Evolutionary conservation across 2,113 vertebrate genomes (phyloP).

Genomic region (Chloropsis hardwickii): DNA sequence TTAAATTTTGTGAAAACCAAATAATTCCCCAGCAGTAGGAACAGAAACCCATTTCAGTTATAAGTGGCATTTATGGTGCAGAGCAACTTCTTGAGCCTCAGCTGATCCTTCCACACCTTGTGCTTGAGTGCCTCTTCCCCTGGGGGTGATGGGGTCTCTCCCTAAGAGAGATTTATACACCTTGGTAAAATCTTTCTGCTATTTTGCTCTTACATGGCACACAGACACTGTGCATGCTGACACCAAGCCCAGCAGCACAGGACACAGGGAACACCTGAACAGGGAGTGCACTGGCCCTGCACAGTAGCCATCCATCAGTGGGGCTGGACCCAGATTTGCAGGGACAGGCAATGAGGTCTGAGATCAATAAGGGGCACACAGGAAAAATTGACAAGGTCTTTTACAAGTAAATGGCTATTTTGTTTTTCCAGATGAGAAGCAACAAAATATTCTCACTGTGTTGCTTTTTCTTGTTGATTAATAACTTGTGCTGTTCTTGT

Average conservation of each 20-base stretch:
- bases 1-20: not conserved
- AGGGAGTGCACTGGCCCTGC: not conserved
- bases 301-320: not conserved
- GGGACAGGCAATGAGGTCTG: not conserved
- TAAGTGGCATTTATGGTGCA: not conserved
- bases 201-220: not conserved
- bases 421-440: not conserved
- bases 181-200: not conserved
- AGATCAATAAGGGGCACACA: not conserved
- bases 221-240: not conserved
- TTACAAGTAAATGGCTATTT: not conserved
- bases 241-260: not conserved
- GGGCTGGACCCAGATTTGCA: not conserved
- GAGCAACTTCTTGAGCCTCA: not conserved
- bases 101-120: not conserved
- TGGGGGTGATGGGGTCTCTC: not conserved
- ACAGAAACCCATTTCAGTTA: accelerated
- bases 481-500: not conserved
- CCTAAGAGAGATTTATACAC: not conserved
- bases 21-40: not conserved
- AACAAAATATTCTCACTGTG: not conserved
- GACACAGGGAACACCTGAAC: not conserved
- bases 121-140: not conserved
- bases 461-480: not conserved
- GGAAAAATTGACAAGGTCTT: not conserved